These are phyloP conservation scores for Chelonoidis abingdonii DNA, from an alignment of 2,113 vertebrate species.

Conservation along the genomic window DNA sequence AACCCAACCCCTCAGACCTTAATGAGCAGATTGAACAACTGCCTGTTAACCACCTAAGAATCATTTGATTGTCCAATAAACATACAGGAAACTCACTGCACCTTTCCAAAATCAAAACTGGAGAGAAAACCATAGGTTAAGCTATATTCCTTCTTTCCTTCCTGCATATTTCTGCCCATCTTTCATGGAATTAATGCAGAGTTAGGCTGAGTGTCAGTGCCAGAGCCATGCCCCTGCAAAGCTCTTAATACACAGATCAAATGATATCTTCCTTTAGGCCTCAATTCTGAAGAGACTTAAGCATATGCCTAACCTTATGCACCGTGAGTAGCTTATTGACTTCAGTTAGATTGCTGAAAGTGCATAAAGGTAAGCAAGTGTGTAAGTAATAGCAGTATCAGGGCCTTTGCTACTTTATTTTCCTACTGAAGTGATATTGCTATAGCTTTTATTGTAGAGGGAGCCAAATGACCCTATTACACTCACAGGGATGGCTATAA, in stretches of 20 bases:
- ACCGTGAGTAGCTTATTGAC: neutral
- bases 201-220: neutral
- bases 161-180: neutral
- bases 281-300: neutral
- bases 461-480: neutral
- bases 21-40: neutral
- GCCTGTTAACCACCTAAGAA: neutral
- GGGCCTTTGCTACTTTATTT: neutral
- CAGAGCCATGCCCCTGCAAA: neutral
- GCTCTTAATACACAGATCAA: neutral
- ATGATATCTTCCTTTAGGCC: neutral
- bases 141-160: neutral
- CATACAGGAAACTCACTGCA: neutral
- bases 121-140: neutral
- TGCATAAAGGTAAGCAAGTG: neutral
- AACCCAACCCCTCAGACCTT: neutral
- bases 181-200: neutral
- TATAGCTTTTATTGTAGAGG: neutral
- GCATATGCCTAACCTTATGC: neutral
- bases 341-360: neutral
- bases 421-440: neutral
- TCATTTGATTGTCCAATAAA: neutral
- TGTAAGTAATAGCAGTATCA: neutral
- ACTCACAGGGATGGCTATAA: neutral
- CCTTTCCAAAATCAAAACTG: neutral